phyloP scores from a whole-genome alignment of 2,113 vertebrate species.

The Clarias macrocephalus region DNA sequence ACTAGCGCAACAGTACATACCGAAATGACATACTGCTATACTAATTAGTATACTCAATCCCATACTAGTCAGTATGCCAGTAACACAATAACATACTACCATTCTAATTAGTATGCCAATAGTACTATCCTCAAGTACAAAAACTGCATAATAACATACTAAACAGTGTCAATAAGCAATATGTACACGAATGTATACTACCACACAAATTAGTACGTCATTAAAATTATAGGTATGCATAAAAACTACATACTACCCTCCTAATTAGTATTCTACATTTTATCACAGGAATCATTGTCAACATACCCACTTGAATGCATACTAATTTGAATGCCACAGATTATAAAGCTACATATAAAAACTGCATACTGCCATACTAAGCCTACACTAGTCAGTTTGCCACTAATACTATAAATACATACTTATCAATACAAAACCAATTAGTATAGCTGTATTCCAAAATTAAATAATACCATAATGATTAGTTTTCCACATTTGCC shows the following conservation, averaged over 20 bases:
- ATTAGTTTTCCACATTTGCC: no score
- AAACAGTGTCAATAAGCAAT: background rate
- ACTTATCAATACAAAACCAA: background rate
- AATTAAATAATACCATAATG: background rate
- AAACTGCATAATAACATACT: background rate
- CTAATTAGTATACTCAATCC: background rate
- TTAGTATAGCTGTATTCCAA: background rate
- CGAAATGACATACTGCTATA: background rate
- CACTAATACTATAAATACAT: background rate
- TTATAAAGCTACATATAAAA: background rate
- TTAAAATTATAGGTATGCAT: background rate
- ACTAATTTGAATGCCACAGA: background rate
- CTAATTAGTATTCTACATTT: background rate
- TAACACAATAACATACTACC: background rate
- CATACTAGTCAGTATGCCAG: no score
- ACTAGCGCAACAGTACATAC: background rate
- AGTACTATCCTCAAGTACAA: background rate
- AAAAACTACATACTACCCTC: background rate
- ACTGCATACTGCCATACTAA: background rate
- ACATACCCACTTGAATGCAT: background rate
- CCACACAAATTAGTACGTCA: background rate
- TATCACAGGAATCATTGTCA: no score
- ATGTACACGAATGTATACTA: background rate
- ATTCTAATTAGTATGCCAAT: background rate
- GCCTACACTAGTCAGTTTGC: no score